These are phyloP conservation scores for Prunella fulvescens DNA, from an alignment of 2,113 vertebrate species.

Conservation along the genomic window DNA sequence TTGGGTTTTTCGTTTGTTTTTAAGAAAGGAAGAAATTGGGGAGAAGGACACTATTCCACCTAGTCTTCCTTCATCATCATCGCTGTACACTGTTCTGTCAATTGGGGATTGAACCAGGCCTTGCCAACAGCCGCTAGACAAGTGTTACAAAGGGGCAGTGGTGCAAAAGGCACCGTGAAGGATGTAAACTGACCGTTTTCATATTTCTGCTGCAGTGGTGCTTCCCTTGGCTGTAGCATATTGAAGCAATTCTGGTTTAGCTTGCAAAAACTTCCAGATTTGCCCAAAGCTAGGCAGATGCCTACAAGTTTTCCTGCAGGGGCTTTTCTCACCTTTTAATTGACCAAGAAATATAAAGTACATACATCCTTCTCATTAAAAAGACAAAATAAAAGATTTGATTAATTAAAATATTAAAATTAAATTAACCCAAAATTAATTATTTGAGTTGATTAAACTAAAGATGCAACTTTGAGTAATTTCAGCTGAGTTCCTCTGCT, in stretches of 20 bases:
- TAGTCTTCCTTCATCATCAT: neutral
- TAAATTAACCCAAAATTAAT: neutral
- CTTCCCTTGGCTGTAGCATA: neutral
- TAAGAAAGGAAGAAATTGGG: neutral
- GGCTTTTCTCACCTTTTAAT: neutral
- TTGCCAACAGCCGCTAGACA: neutral
- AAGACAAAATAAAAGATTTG: neutral
- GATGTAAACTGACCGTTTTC: neutral
- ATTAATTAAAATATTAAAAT: neutral
- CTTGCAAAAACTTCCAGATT: neutral
- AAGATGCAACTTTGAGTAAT: neutral
- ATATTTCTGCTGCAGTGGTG: neutral
- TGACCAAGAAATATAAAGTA: neutral
- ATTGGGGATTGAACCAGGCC: neutral
- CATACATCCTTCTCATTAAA: neutral
- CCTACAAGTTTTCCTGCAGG: neutral
- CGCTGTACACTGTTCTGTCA: neutral
- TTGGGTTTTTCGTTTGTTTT: no score
- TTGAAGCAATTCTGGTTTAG: neutral
- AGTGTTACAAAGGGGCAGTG: neutral
- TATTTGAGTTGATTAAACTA: neutral
- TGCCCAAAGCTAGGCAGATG: neutral
- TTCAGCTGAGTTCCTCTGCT: neutral
- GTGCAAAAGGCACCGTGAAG: accelerated
- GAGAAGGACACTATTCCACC: slow-evolving; percentile 11